Evolutionary conservation across 1,140 invertebrate species (phyloP), one percentile per base, ranked within the genome.

Genomic region (Heliconius himera): DNA sequence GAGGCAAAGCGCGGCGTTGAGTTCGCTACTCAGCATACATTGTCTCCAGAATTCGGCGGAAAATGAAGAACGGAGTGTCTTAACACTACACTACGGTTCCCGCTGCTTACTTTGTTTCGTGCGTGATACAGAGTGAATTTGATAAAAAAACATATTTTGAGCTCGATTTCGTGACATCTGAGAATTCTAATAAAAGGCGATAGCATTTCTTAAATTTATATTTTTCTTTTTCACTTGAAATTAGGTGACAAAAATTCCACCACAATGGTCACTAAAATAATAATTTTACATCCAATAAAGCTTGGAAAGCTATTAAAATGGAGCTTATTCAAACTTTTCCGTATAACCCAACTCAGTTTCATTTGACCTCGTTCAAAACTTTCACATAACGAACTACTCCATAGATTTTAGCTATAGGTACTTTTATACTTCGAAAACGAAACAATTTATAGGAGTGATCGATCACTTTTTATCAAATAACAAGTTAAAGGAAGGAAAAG

Each of bases 391-490:
- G 54, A 29, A 66, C 60, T 66, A 29, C 60, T 66, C 60, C 4
- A 66, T 29, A 66, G 60, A 66, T 26, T 66, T 29, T 29, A 5
- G 16, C 60, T 66, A 29, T 0, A 41, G 8, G 38, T 46, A 66
- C 60, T 66, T 66, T 56, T 56, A 56, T 56, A 22, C 20, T 56
- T 8, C 20, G 18, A 11, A 56, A 49, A 54, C 26, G 38, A 66
- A 73, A 70, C 26, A 80, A 73, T 79, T 79, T 74, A 74, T 33
- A 49, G 29, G 22, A 75, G 73, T 78, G 78, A 84, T 87, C 82
- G 83, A 87, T 87, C 84, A 85, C 75, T 75, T 77, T 73, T 29
- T 66, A 66, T 66, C 22, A 66, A 66, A 66, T 66, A 66, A 26
- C 60, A 66, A 66, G 70, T 77, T 83, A 73, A 70, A n/a, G 72